These are phyloP conservation scores for Notodonta dromedarius DNA, from an alignment of 2,888 invertebrate species.

Conservation along the genomic window DNA sequence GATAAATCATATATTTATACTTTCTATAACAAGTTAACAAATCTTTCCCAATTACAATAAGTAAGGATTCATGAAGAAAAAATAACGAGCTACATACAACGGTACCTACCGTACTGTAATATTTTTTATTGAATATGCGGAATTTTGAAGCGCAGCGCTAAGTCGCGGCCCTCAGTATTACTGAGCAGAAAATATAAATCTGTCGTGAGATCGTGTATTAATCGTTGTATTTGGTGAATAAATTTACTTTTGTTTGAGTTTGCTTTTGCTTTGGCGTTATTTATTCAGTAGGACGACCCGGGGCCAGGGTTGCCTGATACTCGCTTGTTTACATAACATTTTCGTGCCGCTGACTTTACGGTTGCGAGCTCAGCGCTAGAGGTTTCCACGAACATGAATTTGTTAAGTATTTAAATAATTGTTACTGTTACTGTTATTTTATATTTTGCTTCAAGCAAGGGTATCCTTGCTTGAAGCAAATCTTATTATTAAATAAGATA, in stretches of 20 bases:
- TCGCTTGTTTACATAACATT: conserved; percentile 78
- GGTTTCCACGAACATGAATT: conserved; percentile 67
- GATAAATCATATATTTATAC: no score
- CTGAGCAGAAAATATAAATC: conserved; percentile 64
- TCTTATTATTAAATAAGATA: no score
- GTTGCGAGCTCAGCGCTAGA: conserved; percentile 37
- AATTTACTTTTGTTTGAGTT: conserved; percentile 83
- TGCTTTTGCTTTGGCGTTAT: conserved; percentile 74
- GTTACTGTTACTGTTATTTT: conserved; percentile 23
- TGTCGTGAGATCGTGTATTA: conserved; percentile 78
- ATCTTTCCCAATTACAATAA: no score
- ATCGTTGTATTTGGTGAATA: conserved; percentile 82
- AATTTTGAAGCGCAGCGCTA: not conserved
- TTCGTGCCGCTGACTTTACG: conserved; percentile 62
- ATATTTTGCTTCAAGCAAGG: not conserved
- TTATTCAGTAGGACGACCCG: conserved; percentile 79
- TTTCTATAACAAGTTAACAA: no score
- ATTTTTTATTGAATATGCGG: not conserved
- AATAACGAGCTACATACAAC: no score
- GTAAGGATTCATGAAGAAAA: no score
- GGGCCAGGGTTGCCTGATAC: conserved; percentile 67
- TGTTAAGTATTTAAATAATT: conserved; percentile 55
- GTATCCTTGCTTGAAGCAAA: not conserved
- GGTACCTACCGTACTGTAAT: no score
- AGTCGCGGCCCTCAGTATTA: conserved; percentile 14